A percentile compares a stretch with the other conserved stretches of the same genome.
Conservation (phyloP, 2,113 vertebrate species). For the Xiphophorus hellerii region DNA sequence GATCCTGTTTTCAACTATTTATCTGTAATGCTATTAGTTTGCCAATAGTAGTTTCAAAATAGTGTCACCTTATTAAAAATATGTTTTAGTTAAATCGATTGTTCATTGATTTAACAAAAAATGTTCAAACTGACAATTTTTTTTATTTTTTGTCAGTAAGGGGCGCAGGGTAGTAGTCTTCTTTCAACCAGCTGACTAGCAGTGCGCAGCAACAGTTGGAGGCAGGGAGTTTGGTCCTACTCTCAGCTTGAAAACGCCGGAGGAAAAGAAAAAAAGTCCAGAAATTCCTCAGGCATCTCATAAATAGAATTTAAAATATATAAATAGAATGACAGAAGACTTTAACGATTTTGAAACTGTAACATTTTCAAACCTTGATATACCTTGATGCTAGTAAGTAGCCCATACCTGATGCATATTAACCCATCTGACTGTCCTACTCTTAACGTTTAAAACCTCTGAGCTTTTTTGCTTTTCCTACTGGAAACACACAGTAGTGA, state of each 20-base stretch:
- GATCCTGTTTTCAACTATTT: neutral
- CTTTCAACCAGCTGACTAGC: neutral
- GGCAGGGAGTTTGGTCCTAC: neutral
- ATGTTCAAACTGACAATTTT: neutral
- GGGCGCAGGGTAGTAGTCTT: neutral
- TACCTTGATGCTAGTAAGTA: neutral
- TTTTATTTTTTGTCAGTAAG: neutral
- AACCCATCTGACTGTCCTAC: constrained; percentile 7
- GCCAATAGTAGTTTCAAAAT: neutral
- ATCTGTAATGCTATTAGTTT: neutral
- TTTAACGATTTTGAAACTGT: neutral
- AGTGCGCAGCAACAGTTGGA: neutral
- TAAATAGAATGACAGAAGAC: neutral
- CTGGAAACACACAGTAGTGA: neutral
- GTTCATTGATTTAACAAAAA: neutral
- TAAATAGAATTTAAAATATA: neutral
- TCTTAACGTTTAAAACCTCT: constrained; percentile 2
- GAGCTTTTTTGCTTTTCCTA: constrained; percentile 30
- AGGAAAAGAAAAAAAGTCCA: no score
- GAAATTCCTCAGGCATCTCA: neutral
- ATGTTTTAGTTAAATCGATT: no score
- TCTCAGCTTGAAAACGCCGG: neutral
- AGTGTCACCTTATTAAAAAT: neutral
- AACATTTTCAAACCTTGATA: neutral
- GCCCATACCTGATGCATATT: neutral